Percentiles rank a stretch among this genome's conserved stretches.
Evolutionary conservation across 2,113 vertebrate species (phyloP).

Genomic region (Cacatua alba): DNA sequence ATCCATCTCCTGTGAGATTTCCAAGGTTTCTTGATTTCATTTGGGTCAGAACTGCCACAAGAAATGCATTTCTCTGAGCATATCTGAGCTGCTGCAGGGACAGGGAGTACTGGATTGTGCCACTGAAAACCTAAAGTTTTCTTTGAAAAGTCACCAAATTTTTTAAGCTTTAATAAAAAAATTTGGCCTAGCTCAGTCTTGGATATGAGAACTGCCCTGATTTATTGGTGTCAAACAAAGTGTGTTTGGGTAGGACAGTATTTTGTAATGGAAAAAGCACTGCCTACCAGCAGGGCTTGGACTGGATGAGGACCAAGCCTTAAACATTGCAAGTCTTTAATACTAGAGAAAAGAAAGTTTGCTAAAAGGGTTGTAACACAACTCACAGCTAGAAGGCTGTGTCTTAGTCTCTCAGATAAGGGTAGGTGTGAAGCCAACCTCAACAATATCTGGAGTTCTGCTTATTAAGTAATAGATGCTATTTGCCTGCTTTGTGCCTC

Average conservation of each 20-base stretch:
- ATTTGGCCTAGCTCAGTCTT: neutral
- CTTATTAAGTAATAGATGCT: neutral
- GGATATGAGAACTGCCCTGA: neutral
- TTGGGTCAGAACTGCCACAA: conserved; percentile 30
- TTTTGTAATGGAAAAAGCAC: conserved; percentile 34
- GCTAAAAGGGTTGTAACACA: neutral
- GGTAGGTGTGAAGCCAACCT: neutral
- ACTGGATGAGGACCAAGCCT: neutral
- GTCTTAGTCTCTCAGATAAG: neutral
- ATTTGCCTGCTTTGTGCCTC: neutral
- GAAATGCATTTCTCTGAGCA: conserved; percentile 25
- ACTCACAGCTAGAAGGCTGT: neutral
- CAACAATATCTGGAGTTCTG: neutral
- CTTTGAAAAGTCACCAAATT: conserved; percentile 52
- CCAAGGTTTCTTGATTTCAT: conserved; percentile 26
- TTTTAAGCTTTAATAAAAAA: conserved; percentile 31
- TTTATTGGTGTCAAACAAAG: conserved; percentile 47
- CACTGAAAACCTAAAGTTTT: neutral
- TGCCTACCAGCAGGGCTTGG: neutral
- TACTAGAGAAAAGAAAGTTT: neutral
- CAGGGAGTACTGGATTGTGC: conserved; percentile 32
- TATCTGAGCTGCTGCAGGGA: conserved; percentile 50
- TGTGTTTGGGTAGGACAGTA: neutral
- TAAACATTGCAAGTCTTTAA: neutral
- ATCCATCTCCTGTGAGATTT: conserved; percentile 34